A percentile compares a stretch with the other conserved stretches of the same genome.
Evolutionary conservation across 2,888 invertebrate genomes (phyloP).

Genomic region (Pheosia tremula): DNA sequence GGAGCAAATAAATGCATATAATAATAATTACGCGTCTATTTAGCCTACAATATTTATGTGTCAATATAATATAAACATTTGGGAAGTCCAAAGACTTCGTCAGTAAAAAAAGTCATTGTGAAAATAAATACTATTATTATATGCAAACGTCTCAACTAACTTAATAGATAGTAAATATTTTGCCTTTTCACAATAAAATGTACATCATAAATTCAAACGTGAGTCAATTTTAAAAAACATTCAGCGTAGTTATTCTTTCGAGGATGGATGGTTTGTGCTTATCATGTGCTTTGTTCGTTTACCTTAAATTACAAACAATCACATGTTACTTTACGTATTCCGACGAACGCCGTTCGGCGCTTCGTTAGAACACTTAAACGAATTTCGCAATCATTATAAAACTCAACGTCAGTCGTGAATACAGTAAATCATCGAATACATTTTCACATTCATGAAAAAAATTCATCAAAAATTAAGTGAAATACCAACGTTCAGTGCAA

Average conservation of each 20-base stretch:
- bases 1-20: conserved; percentile 62
- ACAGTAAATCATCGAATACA: conserved; percentile 77
- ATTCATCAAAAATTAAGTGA: conserved; percentile 82
- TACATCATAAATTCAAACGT: conserved; percentile 83
- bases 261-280: conserved; percentile 84
- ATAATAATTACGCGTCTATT: conserved; percentile 53
- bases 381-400: conserved; percentile 62
- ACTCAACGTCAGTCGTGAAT: conserved; percentile 75
- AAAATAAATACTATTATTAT: conserved; percentile 80
- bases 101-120: conserved; percentile 68
- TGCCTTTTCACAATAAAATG: conserved; percentile 79
- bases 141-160: conserved; percentile 81
- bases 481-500: conserved; percentile 83
- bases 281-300: conserved; percentile 78
- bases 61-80: conserved; percentile 71
- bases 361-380: conserved; percentile 49
- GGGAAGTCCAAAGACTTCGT: conserved; percentile 60
- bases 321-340: conserved; percentile 59
- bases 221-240: conserved; percentile 78
- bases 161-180: conserved; percentile 82
- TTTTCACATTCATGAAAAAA: conserved; percentile 71
- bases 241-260: conserved; percentile 74
- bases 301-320: conserved; percentile 78
- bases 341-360: conserved; percentile 31
- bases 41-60: conserved; percentile 66